Evolutionary conservation across 2,113 vertebrate genomes (phyloP).

Genomic region (Anolis sagrei): DNA sequence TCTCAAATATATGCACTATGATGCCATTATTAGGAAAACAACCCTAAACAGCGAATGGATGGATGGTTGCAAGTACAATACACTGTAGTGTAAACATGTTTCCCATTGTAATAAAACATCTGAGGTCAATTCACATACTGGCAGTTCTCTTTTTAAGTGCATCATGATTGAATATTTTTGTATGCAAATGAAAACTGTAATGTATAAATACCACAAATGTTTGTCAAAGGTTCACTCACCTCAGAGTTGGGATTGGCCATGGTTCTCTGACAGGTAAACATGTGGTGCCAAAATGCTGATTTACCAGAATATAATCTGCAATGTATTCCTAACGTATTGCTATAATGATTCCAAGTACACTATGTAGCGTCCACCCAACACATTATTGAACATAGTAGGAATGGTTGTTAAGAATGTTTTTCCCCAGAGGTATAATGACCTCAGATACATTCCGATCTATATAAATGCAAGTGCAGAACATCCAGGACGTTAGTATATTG

Average conservation of each 20-base stretch:
- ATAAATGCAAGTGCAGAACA: not conserved
- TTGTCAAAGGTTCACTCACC: not conserved
- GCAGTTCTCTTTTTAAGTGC: not conserved
- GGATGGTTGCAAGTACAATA: not conserved
- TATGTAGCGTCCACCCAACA: not conserved
- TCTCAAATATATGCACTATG: not conserved
- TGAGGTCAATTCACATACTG: not conserved
- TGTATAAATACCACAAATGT: too few relatives aligned
- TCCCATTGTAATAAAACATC: too few relatives aligned
- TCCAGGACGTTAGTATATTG: not conserved
- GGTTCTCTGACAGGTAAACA: too few relatives aligned
- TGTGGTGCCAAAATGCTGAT: not conserved
- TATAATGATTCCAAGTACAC: not conserved
- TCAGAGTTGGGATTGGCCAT: not conserved
- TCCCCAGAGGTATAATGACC: not conserved
- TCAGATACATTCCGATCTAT: not conserved
- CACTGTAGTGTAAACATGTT: not conserved
- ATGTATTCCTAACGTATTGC: not conserved
- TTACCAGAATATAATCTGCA: not conserved
- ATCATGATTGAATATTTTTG: not conserved
- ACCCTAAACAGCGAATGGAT: too few relatives aligned
- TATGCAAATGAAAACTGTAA: not conserved
- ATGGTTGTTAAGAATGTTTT: not conserved
- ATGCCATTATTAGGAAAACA: not conserved
- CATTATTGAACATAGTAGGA: not conserved